Percentiles rank a stretch among this genome's conserved stretches.
Evolutionary conservation across 2,113 vertebrate genomes (phyloP).

Genomic region (Xiphias gladius): DNA sequence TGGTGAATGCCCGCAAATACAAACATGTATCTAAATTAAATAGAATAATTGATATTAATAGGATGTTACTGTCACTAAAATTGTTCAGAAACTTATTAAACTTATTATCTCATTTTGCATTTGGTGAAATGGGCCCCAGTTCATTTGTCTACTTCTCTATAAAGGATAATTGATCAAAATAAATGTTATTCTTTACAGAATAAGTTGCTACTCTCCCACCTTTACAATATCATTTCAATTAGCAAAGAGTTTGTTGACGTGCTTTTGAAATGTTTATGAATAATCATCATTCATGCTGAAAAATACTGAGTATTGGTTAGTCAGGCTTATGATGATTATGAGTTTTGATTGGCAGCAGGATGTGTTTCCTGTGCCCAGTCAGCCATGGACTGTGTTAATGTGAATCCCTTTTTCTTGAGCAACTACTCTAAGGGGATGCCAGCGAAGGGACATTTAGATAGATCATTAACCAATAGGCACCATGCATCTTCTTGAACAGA

Average conservation of each 20-base stretch:
- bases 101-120: not conserved
- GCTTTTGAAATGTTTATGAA: not conserved
- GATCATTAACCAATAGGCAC: slow-evolving; percentile 60
- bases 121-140: not conserved
- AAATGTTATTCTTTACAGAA: not conserved
- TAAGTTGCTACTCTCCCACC: not conserved
- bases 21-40: not conserved
- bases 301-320: not conserved
- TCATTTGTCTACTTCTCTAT: not conserved
- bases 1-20: not conserved
- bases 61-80: not conserved
- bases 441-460: slow-evolving; percentile 67
- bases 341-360: slow-evolving; percentile 20
- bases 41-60: not conserved
- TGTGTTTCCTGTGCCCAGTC: slow-evolving; percentile 5
- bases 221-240: slow-evolving; percentile 2
- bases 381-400: not conserved
- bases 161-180: slow-evolving; percentile 3
- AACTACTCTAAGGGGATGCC: slow-evolving; percentile 40
- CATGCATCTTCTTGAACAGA: slow-evolving; percentile 71
- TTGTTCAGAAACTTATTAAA: not conserved
- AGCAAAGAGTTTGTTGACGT: not conserved
- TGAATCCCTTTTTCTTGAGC: slow-evolving; percentile 13
- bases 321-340: not conserved
- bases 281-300: not conserved